Base-by-base conservation (phyloP, 2,888 invertebrate species). In the Trichopoda pennipes region DNA sequence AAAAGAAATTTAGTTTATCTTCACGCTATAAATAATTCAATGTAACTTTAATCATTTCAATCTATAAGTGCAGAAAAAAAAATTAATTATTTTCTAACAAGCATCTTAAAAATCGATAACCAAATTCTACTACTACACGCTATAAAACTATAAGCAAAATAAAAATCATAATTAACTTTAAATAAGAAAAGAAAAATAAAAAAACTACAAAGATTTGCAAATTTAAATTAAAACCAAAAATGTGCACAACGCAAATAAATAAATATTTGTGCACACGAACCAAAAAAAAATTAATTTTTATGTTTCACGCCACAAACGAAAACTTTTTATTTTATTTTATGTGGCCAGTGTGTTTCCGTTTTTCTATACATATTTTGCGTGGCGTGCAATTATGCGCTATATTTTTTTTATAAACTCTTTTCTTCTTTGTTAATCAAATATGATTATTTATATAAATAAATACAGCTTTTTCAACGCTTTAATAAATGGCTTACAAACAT, bases 401-500 rank as follows among this genome's bases (percentile, higher is more conserved):
- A 28, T 14, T 42, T 49, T 61, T 61, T 3, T 3, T 53, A 16
- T 55, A n/a, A n/a, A n/a, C n/a, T 44, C 19, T 21, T n/a, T 17
- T 60, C 32, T 28, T 53, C 47, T 44, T 10, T 69, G 68, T 63
- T 58, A 69, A 63, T 64, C 63, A 69, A n/a, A n/a, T n/a, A n/a
- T n/a, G n/a, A n/a, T n/a, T 70, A 72, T 82, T 78, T 78, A 60
- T 77, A 81, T 60, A 64, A 77, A 74, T 74, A 78, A 47, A 60
- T 61, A 63, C 12, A 42, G 32, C 32, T 60, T 76, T 81, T 74
- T 78, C 74, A 69, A 78, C 60, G 78, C 58, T 78, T 82, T 60
- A 75, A 79, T 61, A 75, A 72, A 61, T 70, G 47, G 58, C 70
- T 73, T 68, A 56, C 17, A 72, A 75, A 68, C 64, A 66, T 64